A percentile compares a stretch with the other conserved stretches of the same genome.
phyloP scores from a whole-genome alignment of 2,113 vertebrate genomes.

The Scomber scombrus region DNA sequence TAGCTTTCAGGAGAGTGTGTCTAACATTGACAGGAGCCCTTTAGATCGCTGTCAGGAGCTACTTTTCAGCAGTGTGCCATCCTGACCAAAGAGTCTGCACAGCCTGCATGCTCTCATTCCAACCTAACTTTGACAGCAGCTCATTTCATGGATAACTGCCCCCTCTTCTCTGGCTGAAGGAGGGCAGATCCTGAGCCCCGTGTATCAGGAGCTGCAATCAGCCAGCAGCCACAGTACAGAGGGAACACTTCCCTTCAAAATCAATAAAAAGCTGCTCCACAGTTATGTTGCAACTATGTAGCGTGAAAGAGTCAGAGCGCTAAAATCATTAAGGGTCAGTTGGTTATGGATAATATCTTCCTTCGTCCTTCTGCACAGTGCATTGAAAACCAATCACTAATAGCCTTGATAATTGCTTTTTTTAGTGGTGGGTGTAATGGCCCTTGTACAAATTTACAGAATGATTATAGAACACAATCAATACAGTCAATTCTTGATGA shows the following conservation, averaged over 20 bases:
- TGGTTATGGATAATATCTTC: not conserved
- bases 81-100: constrained; percentile 12
- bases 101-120: constrained; percentile 18
- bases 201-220: constrained; percentile 20
- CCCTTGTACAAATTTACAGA: not conserved
- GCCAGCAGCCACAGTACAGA: constrained; percentile 11
- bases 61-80: constrained; percentile 20
- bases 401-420: not conserved
- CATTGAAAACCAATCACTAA: not conserved
- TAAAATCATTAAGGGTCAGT: constrained; percentile 23
- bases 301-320: not conserved
- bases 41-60: constrained; percentile 18
- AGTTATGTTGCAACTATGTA: constrained; percentile 2
- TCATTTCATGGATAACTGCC: constrained; percentile 61
- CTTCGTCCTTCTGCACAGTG: not conserved
- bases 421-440: not conserved
- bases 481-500: not conserved
- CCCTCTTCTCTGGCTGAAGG: constrained; percentile 7
- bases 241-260: constrained; percentile 13
- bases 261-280: constrained; percentile 34
- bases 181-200: constrained; percentile 10
- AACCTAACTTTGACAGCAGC: constrained; percentile 32
- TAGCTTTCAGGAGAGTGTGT: constrained; percentile 5
- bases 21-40: constrained; percentile 29
- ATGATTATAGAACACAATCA: not conserved